Percentiles rank a stretch among this genome's conserved stretches.
Conservation (phyloP, 2,113 vertebrate species). For the Calidris pygmaea region DNA sequence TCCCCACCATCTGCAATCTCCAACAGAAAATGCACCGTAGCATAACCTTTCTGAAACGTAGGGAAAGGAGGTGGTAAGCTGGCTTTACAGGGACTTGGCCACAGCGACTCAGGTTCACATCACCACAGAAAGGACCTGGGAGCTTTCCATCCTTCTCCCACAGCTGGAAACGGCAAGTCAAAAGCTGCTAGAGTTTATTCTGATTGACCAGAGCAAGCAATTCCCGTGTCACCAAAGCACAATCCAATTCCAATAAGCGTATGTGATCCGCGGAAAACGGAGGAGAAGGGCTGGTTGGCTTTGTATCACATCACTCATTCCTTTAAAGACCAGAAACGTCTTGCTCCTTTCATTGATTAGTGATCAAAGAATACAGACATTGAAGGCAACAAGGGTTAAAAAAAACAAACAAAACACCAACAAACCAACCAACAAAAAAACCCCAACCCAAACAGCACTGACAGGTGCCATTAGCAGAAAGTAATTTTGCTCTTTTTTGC, state of each 20-base stretch:
- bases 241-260: background rate
- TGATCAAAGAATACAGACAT: background rate
- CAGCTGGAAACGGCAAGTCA: background rate
- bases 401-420: background rate
- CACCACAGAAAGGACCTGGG: background rate
- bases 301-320: background rate
- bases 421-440: background rate
- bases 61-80: background rate
- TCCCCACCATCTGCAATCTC: background rate
- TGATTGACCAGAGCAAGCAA: background rate
- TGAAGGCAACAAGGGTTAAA: background rate
- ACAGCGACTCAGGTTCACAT: background rate
- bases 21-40: rapidly evolving
- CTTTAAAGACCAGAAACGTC: background rate
- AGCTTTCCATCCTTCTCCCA: background rate
- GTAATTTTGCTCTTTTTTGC: background rate
- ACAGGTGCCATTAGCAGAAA: background rate
- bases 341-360: background rate
- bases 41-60: background rate
- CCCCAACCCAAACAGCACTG: rapidly evolving
- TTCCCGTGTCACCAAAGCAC: background rate
- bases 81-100: background rate
- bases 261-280: background rate
- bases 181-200: background rate
- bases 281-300: background rate